Evolutionary conservation across 2,113 vertebrate species (phyloP), one percentile per base, ranked within the genome.

Genomic region (Steatornis caripensis): DNA sequence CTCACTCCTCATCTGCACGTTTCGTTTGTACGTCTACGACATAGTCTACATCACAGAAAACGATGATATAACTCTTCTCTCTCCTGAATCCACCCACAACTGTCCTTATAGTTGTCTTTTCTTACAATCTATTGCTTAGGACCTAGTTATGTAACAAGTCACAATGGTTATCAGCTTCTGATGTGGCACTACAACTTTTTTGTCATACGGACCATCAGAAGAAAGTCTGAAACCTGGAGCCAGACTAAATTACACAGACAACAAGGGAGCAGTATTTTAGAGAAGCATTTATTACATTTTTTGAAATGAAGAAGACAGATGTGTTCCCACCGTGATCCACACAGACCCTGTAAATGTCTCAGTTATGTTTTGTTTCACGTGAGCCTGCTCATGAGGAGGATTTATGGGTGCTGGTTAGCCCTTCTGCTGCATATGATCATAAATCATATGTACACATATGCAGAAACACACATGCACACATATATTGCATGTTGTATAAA

Each of bases 241-340:
- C 93, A 88, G 71, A 36, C 48, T 79, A 51, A 93, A 53, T 89
- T 79, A 87, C 15, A 1, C 23, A 46, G 43, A 60, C 27, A 88
- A 77, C 19, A 13, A 90, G 83, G 84, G 88, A 95, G 65, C 34
- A 70, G 53, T 95, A 79, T 85, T 97, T 95, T 92, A 89, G 48
- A 84, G 57, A 61, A 70, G 7, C 6, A 39, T 80, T 84, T 89
- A 86, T 76, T 75, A 45, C 22, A 32, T 57, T 27, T n/a, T 10
- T 43, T 12, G 13, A 24, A 91, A 71, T 61, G 41, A 79, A 91
- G 84, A 80, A 10, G 66, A 41, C 46, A 82, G 79, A 55, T 53
- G 22, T 41, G 43, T 53, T 89, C 66, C 82, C 34, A 62, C 34
- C 29, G 41, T n/a, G 75, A 57, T 75, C 72, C 55, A 78, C 62